phyloP scores from a whole-genome alignment of 2,888 invertebrate species.

The Macaria liturata region DNA sequence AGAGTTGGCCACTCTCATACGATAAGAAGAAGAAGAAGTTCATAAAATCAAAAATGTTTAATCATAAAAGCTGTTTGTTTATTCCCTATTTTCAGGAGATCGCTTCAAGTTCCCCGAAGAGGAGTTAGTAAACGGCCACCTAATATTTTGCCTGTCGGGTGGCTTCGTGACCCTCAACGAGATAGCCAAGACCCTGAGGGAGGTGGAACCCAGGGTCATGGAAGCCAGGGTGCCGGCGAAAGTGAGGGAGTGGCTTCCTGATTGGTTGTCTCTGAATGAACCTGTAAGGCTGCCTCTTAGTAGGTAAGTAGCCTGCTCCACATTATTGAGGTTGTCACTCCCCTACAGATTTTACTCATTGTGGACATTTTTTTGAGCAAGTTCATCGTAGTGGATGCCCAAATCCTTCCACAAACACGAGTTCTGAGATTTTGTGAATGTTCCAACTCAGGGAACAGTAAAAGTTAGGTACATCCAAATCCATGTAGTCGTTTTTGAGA shows the following conservation, averaged over 20 bases:
- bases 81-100: slow-evolving; percentile 36
- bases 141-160: slow-evolving; percentile 54
- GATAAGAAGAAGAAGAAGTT: too few relatives aligned
- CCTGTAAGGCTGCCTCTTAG: background rate
- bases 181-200: slow-evolving; percentile 40
- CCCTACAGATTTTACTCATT: background rate
- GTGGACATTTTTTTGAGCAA: background rate
- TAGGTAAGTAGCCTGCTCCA: background rate
- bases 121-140: slow-evolving; percentile 52
- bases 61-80: too few relatives aligned
- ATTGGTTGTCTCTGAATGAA: slow-evolving; percentile 25
- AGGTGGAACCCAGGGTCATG: slow-evolving; percentile 39
- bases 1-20: too few relatives aligned
- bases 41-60: background rate
- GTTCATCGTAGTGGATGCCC: too few relatives aligned
- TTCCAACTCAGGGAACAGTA: too few relatives aligned
- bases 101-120: slow-evolving; percentile 42
- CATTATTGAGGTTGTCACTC: background rate
- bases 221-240: slow-evolving; percentile 41
- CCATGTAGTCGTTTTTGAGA: too few relatives aligned
- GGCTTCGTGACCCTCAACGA: slow-evolving; percentile 47
- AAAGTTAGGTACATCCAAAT: too few relatives aligned
- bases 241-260: slow-evolving; percentile 31
- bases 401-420: too few relatives aligned
- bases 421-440: too few relatives aligned